phyloP scores from a whole-genome alignment of 2,797 vertebrate genomes.

The Typhlichthys subterraneus region DNA sequence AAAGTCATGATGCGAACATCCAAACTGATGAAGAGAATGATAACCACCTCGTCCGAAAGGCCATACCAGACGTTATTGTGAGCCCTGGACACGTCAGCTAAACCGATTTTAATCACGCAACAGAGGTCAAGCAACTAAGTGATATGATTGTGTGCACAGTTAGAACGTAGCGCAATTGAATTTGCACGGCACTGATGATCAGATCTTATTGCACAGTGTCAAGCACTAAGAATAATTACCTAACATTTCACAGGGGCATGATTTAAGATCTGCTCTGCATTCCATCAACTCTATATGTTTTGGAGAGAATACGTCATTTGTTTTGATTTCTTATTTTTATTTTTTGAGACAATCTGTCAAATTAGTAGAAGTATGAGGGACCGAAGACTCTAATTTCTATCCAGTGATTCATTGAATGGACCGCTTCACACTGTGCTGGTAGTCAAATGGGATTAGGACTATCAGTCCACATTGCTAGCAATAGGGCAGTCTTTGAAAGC shows the following conservation, averaged over 20 bases:
- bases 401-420: slow-evolving; percentile 33
- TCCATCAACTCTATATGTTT: slow-evolving; percentile 3
- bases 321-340: slow-evolving; percentile 18
- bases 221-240: slow-evolving; percentile 33
- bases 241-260: slow-evolving; percentile 26
- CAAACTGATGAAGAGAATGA: slow-evolving; percentile 37
- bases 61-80: not conserved
- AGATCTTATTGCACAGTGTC: slow-evolving; percentile 40
- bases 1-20: slow-evolving; percentile 63
- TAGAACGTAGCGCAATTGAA: slow-evolving; percentile 9
- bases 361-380: slow-evolving; percentile 17
- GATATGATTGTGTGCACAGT: slow-evolving; percentile 23
- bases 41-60: slow-evolving; percentile 25
- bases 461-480: slow-evolving; percentile 55
- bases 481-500: slow-evolving; percentile 40
- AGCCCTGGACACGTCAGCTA: slow-evolving; percentile 7
- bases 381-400: slow-evolving; percentile 32
- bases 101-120: slow-evolving; percentile 48
- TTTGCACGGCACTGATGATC: slow-evolving; percentile 22
- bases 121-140: slow-evolving; percentile 24
- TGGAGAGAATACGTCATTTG: slow-evolving; percentile 23
- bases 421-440: slow-evolving; percentile 40
- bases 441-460: slow-evolving; percentile 31
- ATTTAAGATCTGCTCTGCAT: slow-evolving; percentile 7
- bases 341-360: slow-evolving; percentile 39